Conservation (phyloP, 2,888 invertebrate species). For the Euproctis similis region DNA sequence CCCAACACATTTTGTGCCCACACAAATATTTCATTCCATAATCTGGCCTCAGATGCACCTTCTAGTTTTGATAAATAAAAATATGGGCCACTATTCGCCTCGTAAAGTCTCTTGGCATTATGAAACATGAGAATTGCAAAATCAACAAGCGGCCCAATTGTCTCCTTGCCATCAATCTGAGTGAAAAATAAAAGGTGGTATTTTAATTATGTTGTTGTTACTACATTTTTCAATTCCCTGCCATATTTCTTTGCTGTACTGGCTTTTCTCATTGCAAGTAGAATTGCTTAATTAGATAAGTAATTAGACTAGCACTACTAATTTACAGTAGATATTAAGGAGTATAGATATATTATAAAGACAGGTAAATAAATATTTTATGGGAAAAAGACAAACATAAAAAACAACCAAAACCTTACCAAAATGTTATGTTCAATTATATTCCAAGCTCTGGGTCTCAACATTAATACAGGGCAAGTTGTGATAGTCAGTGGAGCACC, state of each 20-base stretch:
- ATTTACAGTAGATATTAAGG: no score
- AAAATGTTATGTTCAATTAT: constrained; percentile 80
- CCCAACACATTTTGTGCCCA: constrained; percentile 75
- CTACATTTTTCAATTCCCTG: no score
- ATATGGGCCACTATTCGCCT: constrained; percentile 78
- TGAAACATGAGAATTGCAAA: constrained; percentile 81
- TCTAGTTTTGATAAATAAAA: constrained; percentile 84
- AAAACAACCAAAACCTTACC: constrained; percentile 36
- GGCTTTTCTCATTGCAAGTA: no score
- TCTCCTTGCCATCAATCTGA: constrained; percentile 75
- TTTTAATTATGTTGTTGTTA: no score
- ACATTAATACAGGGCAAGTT: constrained; percentile 78
- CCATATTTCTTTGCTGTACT: no score
- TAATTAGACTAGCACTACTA: no score
- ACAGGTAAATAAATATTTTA: no score
- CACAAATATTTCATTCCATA: constrained; percentile 82
- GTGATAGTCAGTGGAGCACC: constrained; percentile 67
- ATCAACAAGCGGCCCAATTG: constrained; percentile 81
- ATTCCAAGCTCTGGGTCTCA: constrained; percentile 84
- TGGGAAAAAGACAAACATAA: no score
- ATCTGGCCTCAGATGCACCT: constrained; percentile 76
- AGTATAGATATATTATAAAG: no score
- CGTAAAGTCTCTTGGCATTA: constrained; percentile 70
- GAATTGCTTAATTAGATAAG: no score
- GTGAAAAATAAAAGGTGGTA: constrained; percentile 12